Evolutionary conservation across 2,888 invertebrate species (phyloP).

Genomic region (Leptinotarsa rubiginosa): DNA sequence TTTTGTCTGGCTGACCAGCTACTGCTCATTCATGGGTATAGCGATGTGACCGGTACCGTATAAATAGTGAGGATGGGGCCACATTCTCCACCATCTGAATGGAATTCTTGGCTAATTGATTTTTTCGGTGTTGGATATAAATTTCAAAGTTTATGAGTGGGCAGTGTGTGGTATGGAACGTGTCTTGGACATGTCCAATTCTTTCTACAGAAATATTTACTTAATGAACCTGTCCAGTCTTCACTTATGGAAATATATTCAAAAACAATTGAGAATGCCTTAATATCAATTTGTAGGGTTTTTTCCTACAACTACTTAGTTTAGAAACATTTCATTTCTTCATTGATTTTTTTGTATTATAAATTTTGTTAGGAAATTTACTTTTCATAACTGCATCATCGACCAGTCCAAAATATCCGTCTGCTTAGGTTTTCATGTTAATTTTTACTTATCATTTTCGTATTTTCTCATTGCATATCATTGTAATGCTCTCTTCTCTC

Average conservation of each 20-base stretch:
- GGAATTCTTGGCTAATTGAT: slow-evolving; percentile 55
- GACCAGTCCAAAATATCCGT: too few relatives aligned
- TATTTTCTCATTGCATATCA: too few relatives aligned
- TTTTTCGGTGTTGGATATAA: slow-evolving; percentile 50
- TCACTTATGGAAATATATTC: background rate
- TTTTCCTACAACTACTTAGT: too few relatives aligned
- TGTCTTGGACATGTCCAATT: slow-evolving; percentile 9
- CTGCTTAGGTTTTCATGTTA: too few relatives aligned
- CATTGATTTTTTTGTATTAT: too few relatives aligned
- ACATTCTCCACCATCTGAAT: slow-evolving; percentile 55
- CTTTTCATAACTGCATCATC: too few relatives aligned
- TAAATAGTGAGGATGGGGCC: slow-evolving; percentile 49
- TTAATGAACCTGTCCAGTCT: background rate
- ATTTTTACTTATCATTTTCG: too few relatives aligned
- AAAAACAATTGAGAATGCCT: too few relatives aligned
- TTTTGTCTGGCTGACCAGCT: slow-evolving; percentile 59
- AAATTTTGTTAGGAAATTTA: too few relatives aligned
- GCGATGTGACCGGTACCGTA: slow-evolving; percentile 38
- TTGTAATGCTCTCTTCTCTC: too few relatives aligned
- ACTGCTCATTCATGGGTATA: slow-evolving; percentile 55
- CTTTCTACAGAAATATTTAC: background rate
- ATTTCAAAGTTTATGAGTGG: slow-evolving; percentile 45
- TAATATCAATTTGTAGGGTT: too few relatives aligned
- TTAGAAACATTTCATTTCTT: too few relatives aligned
- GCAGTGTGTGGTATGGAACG: slow-evolving; percentile 4